Base-by-base conservation (phyloP, 1,140 invertebrate genomes). In the Calosoma granatense region DNA sequence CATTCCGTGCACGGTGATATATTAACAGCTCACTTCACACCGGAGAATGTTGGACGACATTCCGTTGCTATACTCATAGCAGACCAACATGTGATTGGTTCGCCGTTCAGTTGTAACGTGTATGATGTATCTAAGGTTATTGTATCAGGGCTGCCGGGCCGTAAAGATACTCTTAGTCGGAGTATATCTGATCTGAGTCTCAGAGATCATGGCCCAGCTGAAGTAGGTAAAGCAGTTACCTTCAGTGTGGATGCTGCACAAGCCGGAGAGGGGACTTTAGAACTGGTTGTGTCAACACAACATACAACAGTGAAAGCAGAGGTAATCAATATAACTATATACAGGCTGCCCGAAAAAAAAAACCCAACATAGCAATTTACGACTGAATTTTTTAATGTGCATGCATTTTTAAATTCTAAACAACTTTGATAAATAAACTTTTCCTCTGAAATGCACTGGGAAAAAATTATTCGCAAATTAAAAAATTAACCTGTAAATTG, bases 191-290 rank as follows among this genome's bases (percentile, higher is more conserved):
- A 79, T 2, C 60, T 80, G 11, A 77, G 70, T 59, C 62, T 79
- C 0, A 76, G 74, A 23, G 79, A 81, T 39, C 73, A 76, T 1
- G 74, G 69, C 0, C 78, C 80, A 0, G 79, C 81, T n/a, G 81
- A 81, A 64, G 78, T 93, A 1, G 88, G 89, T 0, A 87, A 90
- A 64, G 87, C 90, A 1, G 86, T 90, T 1, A 93, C 90, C 0
- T 93, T 94, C 68, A 90, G 86, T 63, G 94, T 98, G 30, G 94
- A 98, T 76, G 94, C 94, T 0, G 92, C 92, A 0, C 87, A 93
- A 65, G 94, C 94, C 20, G 95, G 95, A 0, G 93, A 97, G 72
- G 95, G 95, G 11, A 97, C 94, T 1, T 76, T 98, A 0, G 94
- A 97, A 68, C 76, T 98, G 1, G 92, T 96, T 0, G 92, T 98